These are phyloP conservation scores for Emydura subglobosa DNA, from an alignment of 2,113 vertebrate species.

Conservation along the genomic window DNA sequence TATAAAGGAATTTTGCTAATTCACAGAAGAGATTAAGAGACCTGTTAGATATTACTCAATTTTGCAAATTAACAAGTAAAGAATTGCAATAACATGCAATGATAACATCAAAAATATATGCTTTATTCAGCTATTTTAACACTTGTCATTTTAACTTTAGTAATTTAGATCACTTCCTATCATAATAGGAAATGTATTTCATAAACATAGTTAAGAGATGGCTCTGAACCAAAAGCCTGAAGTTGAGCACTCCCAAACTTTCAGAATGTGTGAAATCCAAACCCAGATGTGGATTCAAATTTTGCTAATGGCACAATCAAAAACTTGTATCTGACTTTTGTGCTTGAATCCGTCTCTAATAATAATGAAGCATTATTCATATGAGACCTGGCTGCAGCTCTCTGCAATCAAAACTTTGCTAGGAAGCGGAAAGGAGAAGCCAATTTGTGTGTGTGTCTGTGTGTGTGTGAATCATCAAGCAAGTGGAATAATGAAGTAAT, in stretches of 20 bases:
- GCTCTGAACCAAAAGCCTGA: background rate
- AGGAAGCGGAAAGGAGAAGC: background rate
- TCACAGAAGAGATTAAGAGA: background rate
- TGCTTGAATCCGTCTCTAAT: background rate
- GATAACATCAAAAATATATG: background rate
- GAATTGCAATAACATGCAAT: background rate
- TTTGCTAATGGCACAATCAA: background rate
- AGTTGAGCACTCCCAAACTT: background rate
- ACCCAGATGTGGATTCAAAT: background rate
- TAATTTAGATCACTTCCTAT: background rate
- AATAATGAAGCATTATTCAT: background rate
- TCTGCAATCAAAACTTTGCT: background rate
- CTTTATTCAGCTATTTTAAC: background rate
- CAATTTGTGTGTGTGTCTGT: background rate
- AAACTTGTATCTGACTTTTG: background rate
- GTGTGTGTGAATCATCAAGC: background rate
- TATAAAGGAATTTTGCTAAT: accelerated
- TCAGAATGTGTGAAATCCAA: background rate
- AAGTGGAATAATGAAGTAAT: background rate
- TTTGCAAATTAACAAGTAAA: background rate
- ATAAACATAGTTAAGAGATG: background rate
- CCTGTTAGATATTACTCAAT: background rate
- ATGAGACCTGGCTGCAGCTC: background rate
- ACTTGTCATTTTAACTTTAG: background rate
- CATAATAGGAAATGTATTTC: background rate